Evolutionary conservation across 1,140 invertebrate genomes (phyloP), one percentile per base, ranked within the genome.

Genomic region (Meteorus sp.): DNA sequence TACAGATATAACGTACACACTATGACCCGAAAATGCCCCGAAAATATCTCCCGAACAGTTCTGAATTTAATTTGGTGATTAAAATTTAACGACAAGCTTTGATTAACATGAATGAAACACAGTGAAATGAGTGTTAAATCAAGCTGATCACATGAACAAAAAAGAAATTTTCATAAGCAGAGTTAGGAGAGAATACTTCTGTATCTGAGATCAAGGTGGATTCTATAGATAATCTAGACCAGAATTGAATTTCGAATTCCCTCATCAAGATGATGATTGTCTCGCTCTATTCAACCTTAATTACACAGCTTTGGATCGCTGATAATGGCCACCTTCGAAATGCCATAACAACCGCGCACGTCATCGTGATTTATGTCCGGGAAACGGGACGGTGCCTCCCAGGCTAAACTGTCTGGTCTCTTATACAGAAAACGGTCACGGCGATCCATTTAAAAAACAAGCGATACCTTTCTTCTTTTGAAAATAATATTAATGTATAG

Each of bases 341-440:
- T 67, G 62, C 61, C 68, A 70, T 74, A 77, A 73, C 71, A 68
- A 78, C 66, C 61, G 56, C 59, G 62, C 62, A 72, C 67, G 73
- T 77, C 75, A 73, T 59, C 35, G 68, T 80, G 78, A 80, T 80
- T 79, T 79, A 80, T 79, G 75, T 65, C 68, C 73, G 76, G 71
- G 74, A 80, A 80, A 79, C 77, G 61, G 75, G 66, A 70, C 71
- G 67, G 50, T 79, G 70, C 74, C 75, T 73, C 52, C 65, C 66
- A 76, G 75, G 71, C 70, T 72, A 69, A 65, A 69, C 65, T 62
- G 65, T 72, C 66, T 69, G 60, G 54, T 45, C 44, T 52, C 31
- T 48, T 29, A 44, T 39, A 23, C 29, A 56, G 50, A 75, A 78
- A 78, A 76, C 67, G 62, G 62, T 66, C 64, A 51, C 37, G 43